Base-by-base conservation (phyloP, 92 coral and sea anemone genomes). In the Porites lobata region DNA sequence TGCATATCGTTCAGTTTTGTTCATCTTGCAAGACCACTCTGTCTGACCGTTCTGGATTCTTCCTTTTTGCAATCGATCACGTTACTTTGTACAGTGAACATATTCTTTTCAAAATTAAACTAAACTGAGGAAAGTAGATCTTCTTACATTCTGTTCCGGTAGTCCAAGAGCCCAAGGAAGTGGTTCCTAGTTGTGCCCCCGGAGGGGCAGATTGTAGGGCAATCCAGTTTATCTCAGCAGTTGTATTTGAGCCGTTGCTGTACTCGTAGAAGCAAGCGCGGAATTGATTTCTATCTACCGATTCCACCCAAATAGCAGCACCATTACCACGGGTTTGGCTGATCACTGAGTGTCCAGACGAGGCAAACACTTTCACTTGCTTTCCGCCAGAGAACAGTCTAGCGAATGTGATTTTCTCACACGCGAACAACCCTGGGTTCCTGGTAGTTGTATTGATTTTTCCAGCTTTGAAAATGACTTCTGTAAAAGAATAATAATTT, bases 291-390 rank as follows among this genome's bases (percentile, higher is more conserved):
- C 11, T 29, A 12, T 32, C 32, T 15, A 47, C 77, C 47, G 29
- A 69, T 9, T 81, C 86, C 32, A 81, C 78, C 86, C 86, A 81
- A 56, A 71, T n/a, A 19, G 86, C 77, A 56, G 77, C 86, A 4
- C 86, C 86, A n/a, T 69, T 71, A 9, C 86, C 50, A 22, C 38
- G 65, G 4, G 50, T 69, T 81, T 51, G 66, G 9, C 29, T 69
- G 50, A 14, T 68, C 24, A 51, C 65, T 1, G 78, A 17, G 17
- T 81, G 67, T 5, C 68, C 86, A 69, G 54, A 21, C 6, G 86
- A 67, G 8, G 86, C 69, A 18, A 81, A n/a, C 3, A 81, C 86
- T 29, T 53, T 81, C n/a, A n/a, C 86, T 66, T 1, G 22, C 0
- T 32, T 32, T 32, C 43, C 43, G 3, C 43, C 43, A 32, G 43